Percentiles rank a stretch among this genome's conserved stretches.
phyloP scores from a whole-genome alignment of 2,888 invertebrate genomes.

The Rotaria magnacalcarata region DNA sequence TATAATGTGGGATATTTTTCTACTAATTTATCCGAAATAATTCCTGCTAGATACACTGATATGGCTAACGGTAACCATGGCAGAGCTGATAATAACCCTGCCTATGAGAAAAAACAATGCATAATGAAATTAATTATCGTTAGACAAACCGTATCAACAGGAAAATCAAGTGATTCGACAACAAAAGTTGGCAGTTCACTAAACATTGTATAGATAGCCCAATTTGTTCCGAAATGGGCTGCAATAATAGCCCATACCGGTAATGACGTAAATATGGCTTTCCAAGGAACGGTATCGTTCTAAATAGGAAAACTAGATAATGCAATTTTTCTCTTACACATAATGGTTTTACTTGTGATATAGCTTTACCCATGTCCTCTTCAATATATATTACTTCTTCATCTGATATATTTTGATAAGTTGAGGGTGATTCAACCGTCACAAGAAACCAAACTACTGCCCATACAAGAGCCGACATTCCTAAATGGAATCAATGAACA shows the following conservation, averaged over 20 bases:
- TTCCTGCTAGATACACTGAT: constrained; percentile 74
- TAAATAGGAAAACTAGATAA: constrained; percentile 47
- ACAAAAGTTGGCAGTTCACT: constrained; percentile 60
- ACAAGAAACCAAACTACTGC: too few relatives aligned
- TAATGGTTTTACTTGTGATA: background rate
- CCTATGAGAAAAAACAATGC: constrained; percentile 61
- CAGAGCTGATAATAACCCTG: constrained; percentile 77
- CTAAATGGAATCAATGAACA: background rate
- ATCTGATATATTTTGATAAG: too few relatives aligned
- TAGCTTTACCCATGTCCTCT: too few relatives aligned
- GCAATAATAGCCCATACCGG: constrained; percentile 60
- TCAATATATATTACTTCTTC: too few relatives aligned
- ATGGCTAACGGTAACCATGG: constrained; percentile 84
- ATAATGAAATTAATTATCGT: constrained; percentile 1
- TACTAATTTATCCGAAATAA: constrained; percentile 64
- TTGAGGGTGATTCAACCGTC: too few relatives aligned
- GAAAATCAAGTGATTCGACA: constrained; percentile 55
- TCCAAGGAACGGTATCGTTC: constrained; percentile 57
- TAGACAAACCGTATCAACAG: constrained; percentile 52
- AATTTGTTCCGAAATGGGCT: constrained; percentile 60
- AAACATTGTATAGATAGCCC: constrained; percentile 62
- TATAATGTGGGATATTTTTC: constrained; percentile 49
- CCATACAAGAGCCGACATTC: too few relatives aligned
- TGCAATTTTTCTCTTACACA: background rate
- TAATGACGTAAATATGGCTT: constrained; percentile 55